These are phyloP conservation scores for Brienomyrus brachyistius DNA, from an alignment of 2,113 vertebrate genomes.

Conservation along the genomic window DNA sequence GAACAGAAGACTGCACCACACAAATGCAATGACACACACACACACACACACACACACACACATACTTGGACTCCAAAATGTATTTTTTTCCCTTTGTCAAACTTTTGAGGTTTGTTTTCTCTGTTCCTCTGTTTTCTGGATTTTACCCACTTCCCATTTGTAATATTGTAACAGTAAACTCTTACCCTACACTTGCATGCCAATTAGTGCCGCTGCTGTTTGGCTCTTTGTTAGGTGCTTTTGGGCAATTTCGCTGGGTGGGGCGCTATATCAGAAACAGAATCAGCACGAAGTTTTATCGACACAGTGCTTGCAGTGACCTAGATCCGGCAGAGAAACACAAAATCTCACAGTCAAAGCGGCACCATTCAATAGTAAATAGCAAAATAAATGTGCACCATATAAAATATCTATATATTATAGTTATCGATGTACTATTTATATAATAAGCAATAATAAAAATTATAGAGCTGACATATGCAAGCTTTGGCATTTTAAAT, in stretches of 20 bases:
- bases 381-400: background rate
- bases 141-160: background rate
- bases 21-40: too few relatives aligned
- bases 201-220: background rate
- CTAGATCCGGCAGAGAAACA: background rate
- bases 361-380: background rate
- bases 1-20: background rate
- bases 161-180: background rate
- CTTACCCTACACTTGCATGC: background rate
- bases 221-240: background rate
- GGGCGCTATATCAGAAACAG: background rate
- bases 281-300: background rate
- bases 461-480: background rate
- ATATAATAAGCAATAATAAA: background rate
- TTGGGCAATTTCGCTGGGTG: background rate
- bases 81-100: background rate
- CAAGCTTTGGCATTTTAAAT: background rate
- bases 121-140: background rate
- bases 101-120: background rate
- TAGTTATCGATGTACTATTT: background rate
- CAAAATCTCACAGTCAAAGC: background rate
- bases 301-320: background rate
- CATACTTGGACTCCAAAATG: background rate
- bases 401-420: background rate
- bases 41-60: background rate